A percentile compares a stretch with the other conserved stretches of the same genome.
Evolutionary conservation across 2,113 vertebrate genomes (phyloP).

Genomic region (Mungos mungo): DNA sequence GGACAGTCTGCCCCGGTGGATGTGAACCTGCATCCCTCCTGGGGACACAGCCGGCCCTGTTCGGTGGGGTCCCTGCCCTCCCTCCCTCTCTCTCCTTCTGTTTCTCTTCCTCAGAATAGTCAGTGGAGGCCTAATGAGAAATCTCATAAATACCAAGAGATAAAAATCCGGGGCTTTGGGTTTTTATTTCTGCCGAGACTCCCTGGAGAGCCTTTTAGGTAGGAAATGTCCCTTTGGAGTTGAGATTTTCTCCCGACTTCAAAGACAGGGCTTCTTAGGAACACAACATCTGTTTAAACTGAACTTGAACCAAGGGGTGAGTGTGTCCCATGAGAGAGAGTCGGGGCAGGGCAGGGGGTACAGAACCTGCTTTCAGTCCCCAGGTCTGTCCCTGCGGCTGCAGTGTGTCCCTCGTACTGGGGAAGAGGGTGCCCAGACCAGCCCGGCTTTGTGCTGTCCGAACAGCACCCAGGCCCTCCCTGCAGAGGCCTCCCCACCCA

Average conservation of each 20-base stretch:
- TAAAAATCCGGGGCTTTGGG: conserved; percentile 75
- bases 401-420: background rate
- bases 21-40: accelerated
- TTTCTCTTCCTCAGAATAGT: accelerated
- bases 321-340: background rate
- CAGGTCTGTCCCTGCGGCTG: background rate
- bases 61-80: background rate
- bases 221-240: conserved; percentile 77
- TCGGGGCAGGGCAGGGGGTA: background rate
- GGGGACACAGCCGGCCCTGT: background rate
- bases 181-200: conserved; percentile 69
- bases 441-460: background rate
- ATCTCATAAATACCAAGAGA: conserved; percentile 78
- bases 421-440: background rate
- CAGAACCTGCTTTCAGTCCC: background rate
- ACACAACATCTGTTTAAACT: conserved; percentile 64
- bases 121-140: conserved; percentile 51
- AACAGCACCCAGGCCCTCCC: background rate
- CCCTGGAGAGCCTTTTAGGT: conserved; percentile 70
- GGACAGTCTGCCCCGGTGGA: background rate
- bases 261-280: conserved; percentile 75
- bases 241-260: conserved; percentile 69
- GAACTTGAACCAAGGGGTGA: background rate
- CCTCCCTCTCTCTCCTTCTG: background rate
- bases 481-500: background rate